Evolutionary conservation across 2,888 invertebrate species (phyloP).

Genomic region (Icerya purchasi): DNA sequence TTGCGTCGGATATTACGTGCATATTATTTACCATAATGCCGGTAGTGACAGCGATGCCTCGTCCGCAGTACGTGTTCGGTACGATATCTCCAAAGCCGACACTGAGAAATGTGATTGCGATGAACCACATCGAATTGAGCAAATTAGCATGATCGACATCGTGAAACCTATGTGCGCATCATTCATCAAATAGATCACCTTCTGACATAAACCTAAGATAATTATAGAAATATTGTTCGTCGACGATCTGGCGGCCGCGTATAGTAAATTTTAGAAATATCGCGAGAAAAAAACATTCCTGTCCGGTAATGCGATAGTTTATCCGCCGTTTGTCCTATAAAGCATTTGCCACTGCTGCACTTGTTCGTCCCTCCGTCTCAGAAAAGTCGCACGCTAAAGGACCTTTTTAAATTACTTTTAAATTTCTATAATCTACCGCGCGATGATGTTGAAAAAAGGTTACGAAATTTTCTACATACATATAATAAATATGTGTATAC

Average conservation of each 20-base stretch:
- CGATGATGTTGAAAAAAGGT: too few relatives aligned
- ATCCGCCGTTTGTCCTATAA: too few relatives aligned
- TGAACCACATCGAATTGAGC: slow-evolving; percentile 99
- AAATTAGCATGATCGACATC: slow-evolving; percentile 97
- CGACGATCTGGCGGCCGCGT: too few relatives aligned
- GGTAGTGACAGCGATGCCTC: slow-evolving; percentile 96
- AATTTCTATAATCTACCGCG: too few relatives aligned
- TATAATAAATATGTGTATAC: not conserved
- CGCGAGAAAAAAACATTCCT: too few relatives aligned
- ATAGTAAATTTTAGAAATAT: too few relatives aligned
- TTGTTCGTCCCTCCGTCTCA: too few relatives aligned
- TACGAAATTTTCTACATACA: not conserved
- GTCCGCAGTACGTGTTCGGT: slow-evolving; percentile 98
- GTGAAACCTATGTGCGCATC: slow-evolving; percentile 53
- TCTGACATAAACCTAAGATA: not conserved
- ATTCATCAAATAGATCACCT: not conserved
- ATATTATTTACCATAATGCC: slow-evolving; percentile 99
- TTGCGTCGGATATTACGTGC: too few relatives aligned
- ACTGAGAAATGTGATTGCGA: slow-evolving; percentile 98
- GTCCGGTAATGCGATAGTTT: too few relatives aligned
- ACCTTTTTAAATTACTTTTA: too few relatives aligned
- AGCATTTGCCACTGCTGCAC: not conserved
- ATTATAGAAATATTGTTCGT: not conserved
- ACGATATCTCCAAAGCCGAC: slow-evolving; percentile 99
- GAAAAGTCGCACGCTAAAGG: too few relatives aligned